These are phyloP conservation scores for Steinernema scapterisci DNA, from an alignment of 2,888 invertebrate species.

Conservation along the genomic window DNA sequence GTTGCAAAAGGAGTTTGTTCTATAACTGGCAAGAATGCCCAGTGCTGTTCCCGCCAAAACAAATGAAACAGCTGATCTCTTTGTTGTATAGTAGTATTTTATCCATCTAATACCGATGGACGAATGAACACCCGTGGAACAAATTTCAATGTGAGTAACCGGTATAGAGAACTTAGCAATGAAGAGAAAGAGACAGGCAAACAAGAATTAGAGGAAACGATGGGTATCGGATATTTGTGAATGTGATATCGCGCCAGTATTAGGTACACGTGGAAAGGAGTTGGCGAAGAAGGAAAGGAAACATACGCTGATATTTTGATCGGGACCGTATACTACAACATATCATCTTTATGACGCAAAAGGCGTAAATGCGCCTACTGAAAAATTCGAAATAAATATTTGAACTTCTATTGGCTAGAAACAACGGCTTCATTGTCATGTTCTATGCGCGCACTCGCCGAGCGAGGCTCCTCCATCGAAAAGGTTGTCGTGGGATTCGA, in stretches of 20 bases:
- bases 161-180: background rate
- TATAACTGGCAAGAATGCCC: no score
- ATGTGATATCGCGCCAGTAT: no score
- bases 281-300: background rate
- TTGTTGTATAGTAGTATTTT: no score
- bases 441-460: slow-evolving; percentile 25
- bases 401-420: slow-evolving; percentile 17
- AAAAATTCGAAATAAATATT: background rate
- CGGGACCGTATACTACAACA: background rate
- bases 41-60: no score
- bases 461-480: slow-evolving; percentile 24
- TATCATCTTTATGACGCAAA: background rate
- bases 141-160: slow-evolving; percentile 21
- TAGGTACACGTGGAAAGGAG: no score
- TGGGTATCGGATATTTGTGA: background rate
- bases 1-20: no score
- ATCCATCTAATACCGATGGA: background rate
- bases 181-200: background rate
- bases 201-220: background rate
- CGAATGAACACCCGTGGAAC: slow-evolving; percentile 6
- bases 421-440: slow-evolving; percentile 3
- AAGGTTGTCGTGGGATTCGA: slow-evolving; percentile 23
- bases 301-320: background rate
- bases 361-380: slow-evolving; percentile 11
- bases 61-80: no score